These are phyloP conservation scores for Drosophila ficusphila DNA, from an alignment of 1,140 invertebrate species.

Conservation along the genomic window DNA sequence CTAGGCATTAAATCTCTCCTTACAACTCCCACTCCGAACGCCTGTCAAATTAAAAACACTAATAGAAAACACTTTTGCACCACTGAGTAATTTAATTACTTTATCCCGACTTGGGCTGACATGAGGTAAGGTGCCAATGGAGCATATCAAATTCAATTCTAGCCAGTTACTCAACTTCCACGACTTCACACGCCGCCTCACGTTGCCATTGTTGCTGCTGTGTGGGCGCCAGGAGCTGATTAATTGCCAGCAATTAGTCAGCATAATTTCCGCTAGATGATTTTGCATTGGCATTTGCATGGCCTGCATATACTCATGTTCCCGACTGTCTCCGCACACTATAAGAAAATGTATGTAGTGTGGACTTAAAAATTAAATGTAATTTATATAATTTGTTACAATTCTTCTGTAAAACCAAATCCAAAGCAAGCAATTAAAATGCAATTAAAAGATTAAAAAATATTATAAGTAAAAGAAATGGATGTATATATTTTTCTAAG, in stretches of 20 bases:
- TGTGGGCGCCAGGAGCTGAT: slow-evolving; percentile 45
- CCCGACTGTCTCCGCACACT: slow-evolving; percentile 3
- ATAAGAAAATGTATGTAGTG: no score
- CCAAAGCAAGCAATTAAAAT: no score
- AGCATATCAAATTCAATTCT: slow-evolving; percentile 57
- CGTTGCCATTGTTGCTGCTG: slow-evolving; percentile 18
- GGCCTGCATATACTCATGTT: slow-evolving; percentile 26
- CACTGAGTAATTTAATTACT: slow-evolving; percentile 34
- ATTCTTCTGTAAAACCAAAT: no score
- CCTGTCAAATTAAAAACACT: slow-evolving; percentile 9
- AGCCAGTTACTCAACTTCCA: slow-evolving; percentile 45
- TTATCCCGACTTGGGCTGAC: slow-evolving; percentile 32
- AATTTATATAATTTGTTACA: no score
- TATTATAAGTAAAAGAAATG: no score
- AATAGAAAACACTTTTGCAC: slow-evolving; percentile 11
- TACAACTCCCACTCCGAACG: not conserved
- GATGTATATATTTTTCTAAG: no score
- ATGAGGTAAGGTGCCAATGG: slow-evolving; percentile 49
- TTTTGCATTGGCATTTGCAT: slow-evolving; percentile 49
- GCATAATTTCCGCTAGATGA: slow-evolving; percentile 54
- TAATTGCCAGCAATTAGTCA: slow-evolving; percentile 47
- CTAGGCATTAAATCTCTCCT: not conserved
- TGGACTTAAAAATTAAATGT: no score
- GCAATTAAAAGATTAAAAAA: no score
- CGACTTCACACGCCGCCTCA: slow-evolving; percentile 31